Conservation (phyloP, 2,797 vertebrate genomes). For the Adrianichthys oophorus region DNA sequence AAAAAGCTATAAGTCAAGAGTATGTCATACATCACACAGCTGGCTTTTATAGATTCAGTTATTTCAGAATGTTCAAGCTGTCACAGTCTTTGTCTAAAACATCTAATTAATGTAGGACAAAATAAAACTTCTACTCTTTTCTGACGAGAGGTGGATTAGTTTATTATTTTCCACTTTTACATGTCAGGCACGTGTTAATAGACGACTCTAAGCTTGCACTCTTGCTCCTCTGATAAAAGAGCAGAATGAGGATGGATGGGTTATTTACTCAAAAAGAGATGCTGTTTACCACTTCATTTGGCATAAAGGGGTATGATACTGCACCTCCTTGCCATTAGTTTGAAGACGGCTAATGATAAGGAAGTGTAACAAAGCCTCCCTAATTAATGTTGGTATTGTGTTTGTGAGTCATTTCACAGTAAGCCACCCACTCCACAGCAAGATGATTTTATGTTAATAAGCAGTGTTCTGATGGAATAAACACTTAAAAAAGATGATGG, state of each 20-base stretch:
- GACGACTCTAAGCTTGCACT: constrained; percentile 28
- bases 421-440: constrained; percentile 59
- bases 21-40: too few relatives aligned
- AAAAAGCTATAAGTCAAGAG: too few relatives aligned
- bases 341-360: constrained; percentile 31
- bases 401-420: constrained; percentile 61
- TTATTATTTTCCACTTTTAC: constrained; percentile 12
- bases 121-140: not conserved
- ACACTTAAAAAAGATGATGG: constrained; percentile 49
- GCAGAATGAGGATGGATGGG: constrained; percentile 47
- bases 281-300: constrained; percentile 37
- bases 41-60: too few relatives aligned
- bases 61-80: too few relatives aligned
- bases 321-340: constrained; percentile 54
- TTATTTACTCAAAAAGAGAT: constrained; percentile 45
- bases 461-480: constrained; percentile 50
- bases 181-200: constrained; percentile 41
- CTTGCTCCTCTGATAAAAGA: constrained; percentile 49
- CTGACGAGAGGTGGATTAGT: constrained; percentile 1
- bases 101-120: too few relatives aligned
- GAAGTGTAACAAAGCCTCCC: constrained; percentile 48
- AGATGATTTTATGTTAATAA: constrained; percentile 64
- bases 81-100: too few relatives aligned
- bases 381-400: constrained; percentile 66
- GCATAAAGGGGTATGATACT: constrained; percentile 29